Evolutionary conservation across 2,888 invertebrate species (phyloP).

Genomic region (Ophraella communa): DNA sequence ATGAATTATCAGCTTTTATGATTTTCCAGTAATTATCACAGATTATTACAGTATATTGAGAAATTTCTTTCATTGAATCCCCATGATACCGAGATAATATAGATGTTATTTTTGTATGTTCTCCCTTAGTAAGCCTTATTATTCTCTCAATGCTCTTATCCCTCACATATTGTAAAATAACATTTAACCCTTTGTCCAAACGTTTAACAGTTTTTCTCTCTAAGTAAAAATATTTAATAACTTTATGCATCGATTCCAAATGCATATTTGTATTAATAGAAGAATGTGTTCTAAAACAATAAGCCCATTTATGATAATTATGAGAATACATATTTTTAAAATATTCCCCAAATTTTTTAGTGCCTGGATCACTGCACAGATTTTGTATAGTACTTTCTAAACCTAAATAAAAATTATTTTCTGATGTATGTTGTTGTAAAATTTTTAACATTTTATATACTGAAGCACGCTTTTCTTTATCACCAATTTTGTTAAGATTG

Average conservation of each 20-base stretch:
- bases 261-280: conserved; percentile 32
- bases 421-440: conserved; percentile 1
- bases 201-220: conserved; percentile 31
- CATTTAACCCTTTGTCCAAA: neutral
- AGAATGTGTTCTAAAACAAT: conserved; percentile 26
- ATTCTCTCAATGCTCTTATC: neutral
- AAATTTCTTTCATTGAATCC: no score
- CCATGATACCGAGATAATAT: no score
- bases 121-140: neutral
- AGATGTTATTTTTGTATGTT: no score
- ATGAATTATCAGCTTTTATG: no score
- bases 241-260: conserved; percentile 29
- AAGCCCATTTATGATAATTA: conserved; percentile 30
- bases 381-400: neutral
- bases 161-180: neutral
- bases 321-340: conserved; percentile 25
- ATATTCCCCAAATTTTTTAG: conserved; percentile 29
- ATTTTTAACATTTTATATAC: neutral
- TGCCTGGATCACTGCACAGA: neutral
- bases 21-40: no score
- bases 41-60: no score
- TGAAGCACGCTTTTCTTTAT: neutral
- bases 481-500: neutral
- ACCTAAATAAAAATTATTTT: neutral
- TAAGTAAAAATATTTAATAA: conserved; percentile 39